phyloP scores from a whole-genome alignment of 2,888 invertebrate species.

The Cloeon dipterum region DNA sequence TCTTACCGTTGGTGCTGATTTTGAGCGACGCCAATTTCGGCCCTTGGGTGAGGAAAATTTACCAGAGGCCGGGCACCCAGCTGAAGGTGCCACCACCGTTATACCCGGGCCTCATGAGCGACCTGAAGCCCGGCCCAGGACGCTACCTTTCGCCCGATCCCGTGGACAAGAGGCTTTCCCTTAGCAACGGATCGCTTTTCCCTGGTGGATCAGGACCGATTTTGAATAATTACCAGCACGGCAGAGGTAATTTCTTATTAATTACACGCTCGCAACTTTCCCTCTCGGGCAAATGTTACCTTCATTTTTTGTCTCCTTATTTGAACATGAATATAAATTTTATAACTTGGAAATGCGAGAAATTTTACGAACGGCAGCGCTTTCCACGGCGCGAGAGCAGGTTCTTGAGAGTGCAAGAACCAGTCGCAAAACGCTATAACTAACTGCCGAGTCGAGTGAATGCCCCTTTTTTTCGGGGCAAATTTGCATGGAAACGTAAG shows the following conservation, averaged over 20 bases:
- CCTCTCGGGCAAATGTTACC: too few species aligned
- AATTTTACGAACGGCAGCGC: too few species aligned
- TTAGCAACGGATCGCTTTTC: conserved; percentile 28
- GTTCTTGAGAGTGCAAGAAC: too few species aligned
- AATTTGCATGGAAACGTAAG: too few species aligned
- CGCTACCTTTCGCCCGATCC: conserved; percentile 19
- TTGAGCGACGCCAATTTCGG: conserved; percentile 31
- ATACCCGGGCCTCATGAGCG: not conserved
- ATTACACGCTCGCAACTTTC: too few species aligned
- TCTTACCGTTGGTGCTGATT: conserved; percentile 29
- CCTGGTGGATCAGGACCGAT: conserved; percentile 27
- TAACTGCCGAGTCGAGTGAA: too few species aligned
- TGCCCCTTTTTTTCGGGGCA: too few species aligned
- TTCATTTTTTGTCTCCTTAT: too few species aligned
- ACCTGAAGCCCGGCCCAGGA: not conserved
- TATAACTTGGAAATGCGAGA: too few species aligned
- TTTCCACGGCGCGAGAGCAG: too few species aligned
- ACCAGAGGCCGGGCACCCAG: conserved; percentile 15
- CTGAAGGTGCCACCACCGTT: not conserved
- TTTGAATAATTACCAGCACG: conserved; percentile 22
- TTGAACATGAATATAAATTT: too few species aligned
- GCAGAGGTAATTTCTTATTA: conserved; percentile 17
- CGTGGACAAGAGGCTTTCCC: conserved; percentile 24
- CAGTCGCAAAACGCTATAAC: too few species aligned
- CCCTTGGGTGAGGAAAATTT: conserved; percentile 27